Evolutionary conservation across 2,888 invertebrate species (phyloP).

Genomic region (Eupithecia exiguata): DNA sequence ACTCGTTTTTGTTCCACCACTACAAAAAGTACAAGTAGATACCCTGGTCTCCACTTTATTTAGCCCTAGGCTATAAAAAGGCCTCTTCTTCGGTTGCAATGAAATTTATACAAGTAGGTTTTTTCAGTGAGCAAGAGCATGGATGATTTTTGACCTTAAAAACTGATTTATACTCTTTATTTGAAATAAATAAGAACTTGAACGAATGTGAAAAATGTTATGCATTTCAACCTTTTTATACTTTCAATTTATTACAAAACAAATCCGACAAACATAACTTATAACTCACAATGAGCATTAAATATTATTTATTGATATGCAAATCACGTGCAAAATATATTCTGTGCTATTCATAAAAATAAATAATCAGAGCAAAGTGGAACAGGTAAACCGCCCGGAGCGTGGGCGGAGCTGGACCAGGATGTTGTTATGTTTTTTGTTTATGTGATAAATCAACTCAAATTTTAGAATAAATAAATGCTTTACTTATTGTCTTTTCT

Average conservation of each 20-base stretch:
- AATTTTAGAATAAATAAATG: neutral
- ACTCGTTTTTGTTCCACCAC: neutral
- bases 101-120: neutral
- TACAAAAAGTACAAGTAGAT: neutral
- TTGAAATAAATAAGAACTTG: neutral
- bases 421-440: slow-evolving; percentile 15
- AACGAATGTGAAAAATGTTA: too few relatives aligned
- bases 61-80: neutral
- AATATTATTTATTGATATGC: neutral
- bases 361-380: slow-evolving; percentile 12
- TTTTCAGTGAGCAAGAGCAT: neutral
- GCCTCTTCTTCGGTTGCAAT: neutral
- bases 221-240: neutral
- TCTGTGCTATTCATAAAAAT: neutral
- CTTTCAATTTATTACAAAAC: slow-evolving; percentile 4
- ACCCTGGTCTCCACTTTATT: neutral
- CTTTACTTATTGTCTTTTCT: neutral
- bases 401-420: slow-evolving; percentile 28
- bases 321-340: neutral
- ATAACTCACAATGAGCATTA: neutral
- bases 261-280: neutral
- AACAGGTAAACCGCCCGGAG: slow-evolving; percentile 10
- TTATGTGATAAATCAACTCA: neutral
- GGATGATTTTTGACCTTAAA: neutral
- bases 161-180: neutral